phyloP scores from a whole-genome alignment of 2,797 vertebrate species.

The Rhinogobio ventralis region DNA sequence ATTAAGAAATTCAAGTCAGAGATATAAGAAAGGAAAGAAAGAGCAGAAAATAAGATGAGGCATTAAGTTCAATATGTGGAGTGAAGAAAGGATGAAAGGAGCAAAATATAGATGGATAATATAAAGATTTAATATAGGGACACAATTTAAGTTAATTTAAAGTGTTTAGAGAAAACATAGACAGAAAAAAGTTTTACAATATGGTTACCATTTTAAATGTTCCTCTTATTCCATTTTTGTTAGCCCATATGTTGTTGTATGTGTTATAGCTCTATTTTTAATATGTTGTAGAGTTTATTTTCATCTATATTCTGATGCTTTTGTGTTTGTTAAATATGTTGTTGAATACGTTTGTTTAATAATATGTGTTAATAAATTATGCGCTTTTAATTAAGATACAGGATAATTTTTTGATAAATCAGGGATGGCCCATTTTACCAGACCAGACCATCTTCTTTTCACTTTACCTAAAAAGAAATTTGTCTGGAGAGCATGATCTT shows the following conservation, averaged over 20 bases:
- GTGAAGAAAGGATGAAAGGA: not conserved
- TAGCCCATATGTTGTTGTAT: not conserved
- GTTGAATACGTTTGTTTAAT: not conserved
- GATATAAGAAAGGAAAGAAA: not conserved
- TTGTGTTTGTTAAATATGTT: not conserved
- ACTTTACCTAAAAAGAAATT: too few species aligned
- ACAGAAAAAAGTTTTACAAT: not conserved
- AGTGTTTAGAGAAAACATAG: not conserved
- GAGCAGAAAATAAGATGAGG: not conserved
- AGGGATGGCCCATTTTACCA: too few species aligned
- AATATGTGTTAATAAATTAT: not conserved
- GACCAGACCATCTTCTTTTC: too few species aligned
- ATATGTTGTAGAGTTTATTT: not conserved
- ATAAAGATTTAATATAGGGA: not conserved
- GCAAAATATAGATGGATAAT: not conserved
- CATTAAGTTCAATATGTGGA: not conserved
- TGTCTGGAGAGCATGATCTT: too few species aligned
- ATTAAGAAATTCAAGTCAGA: not conserved
- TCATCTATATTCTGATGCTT: not conserved
- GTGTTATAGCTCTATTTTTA: not conserved
- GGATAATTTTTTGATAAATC: too few species aligned
- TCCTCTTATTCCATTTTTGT: not conserved
- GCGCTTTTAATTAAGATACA: not conserved
- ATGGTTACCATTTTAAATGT: not conserved
- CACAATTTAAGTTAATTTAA: not conserved